phyloP scores from a whole-genome alignment of 35 echinoderm and acorn worm genomes.

The Anneissia japonica region DNA sequence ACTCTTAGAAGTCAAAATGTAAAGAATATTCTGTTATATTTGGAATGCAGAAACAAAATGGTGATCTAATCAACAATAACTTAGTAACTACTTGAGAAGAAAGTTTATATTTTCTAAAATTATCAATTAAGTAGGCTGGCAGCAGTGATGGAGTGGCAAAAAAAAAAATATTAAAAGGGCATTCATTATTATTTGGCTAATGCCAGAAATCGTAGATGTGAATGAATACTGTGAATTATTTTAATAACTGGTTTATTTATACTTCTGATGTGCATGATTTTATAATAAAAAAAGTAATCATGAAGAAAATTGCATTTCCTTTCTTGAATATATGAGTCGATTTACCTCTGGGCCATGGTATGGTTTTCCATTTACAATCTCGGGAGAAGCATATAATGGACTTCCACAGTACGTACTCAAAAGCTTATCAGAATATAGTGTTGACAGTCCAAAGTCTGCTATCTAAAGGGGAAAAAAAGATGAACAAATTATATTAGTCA shows the following conservation, averaged over 20 bases:
- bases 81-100: too few relatives aligned
- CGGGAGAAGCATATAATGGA: slow-evolving; percentile 91
- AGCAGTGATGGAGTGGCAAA: too few relatives aligned
- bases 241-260: too few relatives aligned
- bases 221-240: too few relatives aligned
- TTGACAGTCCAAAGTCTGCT: slow-evolving; percentile 93
- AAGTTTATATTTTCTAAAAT: too few relatives aligned
- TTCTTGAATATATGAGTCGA: not conserved
- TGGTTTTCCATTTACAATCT: slow-evolving; percentile 82
- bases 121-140: too few relatives aligned
- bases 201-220: too few relatives aligned
- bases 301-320: not conserved
- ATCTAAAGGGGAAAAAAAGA: slow-evolving; percentile 54
- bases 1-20: not conserved
- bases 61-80: too few relatives aligned
- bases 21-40: not conserved
- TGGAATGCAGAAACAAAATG: not conserved
- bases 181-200: too few relatives aligned
- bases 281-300: too few relatives aligned
- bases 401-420: slow-evolving; percentile 95
- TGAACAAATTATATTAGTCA: slow-evolving; percentile 2
- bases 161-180: too few relatives aligned
- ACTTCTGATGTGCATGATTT: too few relatives aligned
- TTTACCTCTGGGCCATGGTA: slow-evolving; percentile 97
- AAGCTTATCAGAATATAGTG: slow-evolving; percentile 66